A percentile compares a stretch with the other conserved stretches of the same genome.
Evolutionary conservation across 1,140 invertebrate species (phyloP).

Genomic region (Drosophila mojavensis): DNA sequence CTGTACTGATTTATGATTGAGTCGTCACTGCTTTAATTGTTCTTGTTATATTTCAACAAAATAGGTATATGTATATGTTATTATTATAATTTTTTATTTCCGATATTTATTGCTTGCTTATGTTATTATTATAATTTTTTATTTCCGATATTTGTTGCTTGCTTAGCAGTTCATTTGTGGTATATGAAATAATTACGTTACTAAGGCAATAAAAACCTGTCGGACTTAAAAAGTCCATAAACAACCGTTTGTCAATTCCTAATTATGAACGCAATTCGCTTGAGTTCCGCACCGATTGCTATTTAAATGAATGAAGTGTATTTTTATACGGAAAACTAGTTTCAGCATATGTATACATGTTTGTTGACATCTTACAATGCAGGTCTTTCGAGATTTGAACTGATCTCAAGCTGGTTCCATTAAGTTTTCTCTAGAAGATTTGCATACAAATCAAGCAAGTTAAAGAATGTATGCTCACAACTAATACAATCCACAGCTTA

Average conservation of each 20-base stretch:
- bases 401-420: constrained; percentile 26
- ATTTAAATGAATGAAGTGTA: constrained; percentile 60
- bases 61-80: too few species aligned
- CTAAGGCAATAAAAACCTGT: constrained; percentile 24
- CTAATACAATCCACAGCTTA: background rate
- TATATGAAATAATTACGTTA: constrained; percentile 13
- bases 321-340: constrained; percentile 67
- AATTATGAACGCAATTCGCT: constrained; percentile 49
- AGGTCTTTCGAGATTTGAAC: constrained; percentile 57
- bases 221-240: constrained; percentile 44
- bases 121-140: too few species aligned
- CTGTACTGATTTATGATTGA: background rate
- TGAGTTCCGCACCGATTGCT: constrained; percentile 66
- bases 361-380: constrained; percentile 65
- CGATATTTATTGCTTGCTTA: too few species aligned
- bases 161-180: background rate
- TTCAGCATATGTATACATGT: constrained; percentile 15
- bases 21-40: too few species aligned
- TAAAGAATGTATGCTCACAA: constrained; percentile 7
- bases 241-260: constrained; percentile 39
- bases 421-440: constrained; percentile 50
- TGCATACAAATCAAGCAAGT: constrained; percentile 55
- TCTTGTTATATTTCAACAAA: too few species aligned
- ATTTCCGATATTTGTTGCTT: too few species aligned
- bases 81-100: too few species aligned